Base-by-base conservation (phyloP, 2,888 invertebrate species). In the Mylabris sibirica region DNA sequence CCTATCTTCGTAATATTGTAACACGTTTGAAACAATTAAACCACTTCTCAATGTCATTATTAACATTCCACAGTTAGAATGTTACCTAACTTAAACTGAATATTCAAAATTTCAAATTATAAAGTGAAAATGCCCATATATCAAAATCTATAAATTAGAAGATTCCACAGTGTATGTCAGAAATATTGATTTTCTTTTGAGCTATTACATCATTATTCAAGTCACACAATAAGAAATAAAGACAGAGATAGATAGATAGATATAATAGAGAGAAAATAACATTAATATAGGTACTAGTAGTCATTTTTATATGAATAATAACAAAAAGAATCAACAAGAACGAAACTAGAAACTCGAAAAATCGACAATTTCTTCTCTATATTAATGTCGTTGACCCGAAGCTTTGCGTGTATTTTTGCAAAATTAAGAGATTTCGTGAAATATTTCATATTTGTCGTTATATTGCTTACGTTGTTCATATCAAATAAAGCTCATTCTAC, bases 41-140 rank as follows among this genome's bases (percentile, higher is more conserved):
- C 69, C 69, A 69, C 66, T 69, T 69, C 69, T 64, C 60, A 69
- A 69, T 66, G 69, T 69, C 69, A 69, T 69, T 69, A 69, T 69
- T 66, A 69, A 69, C 69, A 69, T 69, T 69, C 69, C 66, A 69
- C 64, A 65, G 66, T 64, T 66, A 65, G 63, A 62, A 69, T 64
- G 63, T 66, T 66, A 66, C 59, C 69, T 64, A 66, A 69, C 64
- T 69, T 69, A 57, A 24, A 57, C 24, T 24, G 57, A 57, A 57
- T 24, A 57, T 57, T 57, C 12, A 57, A 57, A 57, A 24, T 57
- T 57, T 57, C 57, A 24, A 57, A 57, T 57, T 57, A 57, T 57
- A 57, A 57, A 57, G 24, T 57, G 57, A 57, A 57, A 57, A 57
- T 57, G 22, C 57, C 20, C 57, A 12, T 57, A 22, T 57, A 57